These are phyloP conservation scores for Sciurus carolinensis DNA, from an alignment of 2,797 vertebrate species.

Conservation along the genomic window DNA sequence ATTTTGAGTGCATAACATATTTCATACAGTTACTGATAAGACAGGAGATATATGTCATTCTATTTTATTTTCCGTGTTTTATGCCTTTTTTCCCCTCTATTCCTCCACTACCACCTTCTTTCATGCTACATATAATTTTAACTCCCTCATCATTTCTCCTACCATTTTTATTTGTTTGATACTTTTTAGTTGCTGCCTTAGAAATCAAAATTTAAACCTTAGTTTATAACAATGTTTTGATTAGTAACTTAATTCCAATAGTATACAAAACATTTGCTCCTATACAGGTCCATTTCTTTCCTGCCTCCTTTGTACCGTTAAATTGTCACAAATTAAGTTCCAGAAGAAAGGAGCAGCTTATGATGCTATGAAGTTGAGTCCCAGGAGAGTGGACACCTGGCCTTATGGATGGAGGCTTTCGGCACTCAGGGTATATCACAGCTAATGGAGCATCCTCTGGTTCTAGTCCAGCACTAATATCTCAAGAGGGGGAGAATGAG, in stretches of 20 bases:
- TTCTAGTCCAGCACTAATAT: not conserved
- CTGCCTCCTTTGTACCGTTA: not conserved
- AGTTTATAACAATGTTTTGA: not conserved
- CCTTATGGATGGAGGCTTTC: not conserved
- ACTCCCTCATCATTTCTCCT: not conserved
- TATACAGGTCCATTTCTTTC: not conserved
- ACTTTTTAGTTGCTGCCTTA: not conserved
- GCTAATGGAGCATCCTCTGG: not conserved
- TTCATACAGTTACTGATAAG: not conserved
- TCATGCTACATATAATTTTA: not conserved
- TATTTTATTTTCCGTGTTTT: not conserved
- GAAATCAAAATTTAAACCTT: not conserved
- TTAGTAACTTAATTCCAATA: constrained; percentile 20
- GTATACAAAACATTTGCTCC: not conserved
- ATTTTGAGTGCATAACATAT: not conserved
- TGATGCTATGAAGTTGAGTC: not conserved
- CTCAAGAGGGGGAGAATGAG: not conserved
- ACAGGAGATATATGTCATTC: not conserved
- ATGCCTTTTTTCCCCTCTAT: not conserved
- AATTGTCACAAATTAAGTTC: not conserved
- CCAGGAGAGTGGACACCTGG: not conserved
- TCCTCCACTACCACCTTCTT: not conserved
- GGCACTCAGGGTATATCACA: not conserved
- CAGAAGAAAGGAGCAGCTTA: not conserved
- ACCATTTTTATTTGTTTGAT: not conserved